A percentile compares a stretch with the other conserved stretches of the same genome.
phyloP scores from a whole-genome alignment of 1,140 invertebrate species.

The Nixonia krombeini region DNA sequence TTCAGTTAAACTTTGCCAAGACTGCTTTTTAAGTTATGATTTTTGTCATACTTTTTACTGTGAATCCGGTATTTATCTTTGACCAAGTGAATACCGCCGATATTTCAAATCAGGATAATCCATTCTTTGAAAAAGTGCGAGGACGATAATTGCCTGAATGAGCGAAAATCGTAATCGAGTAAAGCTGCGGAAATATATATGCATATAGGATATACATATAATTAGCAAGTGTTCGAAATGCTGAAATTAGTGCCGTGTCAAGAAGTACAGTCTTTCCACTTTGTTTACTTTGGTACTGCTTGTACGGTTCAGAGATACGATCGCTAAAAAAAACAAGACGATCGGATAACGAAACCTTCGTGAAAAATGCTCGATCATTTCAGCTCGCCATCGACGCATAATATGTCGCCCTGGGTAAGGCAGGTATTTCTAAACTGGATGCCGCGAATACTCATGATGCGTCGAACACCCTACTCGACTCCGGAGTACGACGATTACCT shows the following conservation, averaged over 20 bases:
- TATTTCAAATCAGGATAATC: too few relatives aligned
- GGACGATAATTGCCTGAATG: too few relatives aligned
- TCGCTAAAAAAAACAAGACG: not conserved
- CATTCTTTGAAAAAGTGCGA: too few relatives aligned
- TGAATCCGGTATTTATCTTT: too few relatives aligned
- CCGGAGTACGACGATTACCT: slow-evolving; percentile 86
- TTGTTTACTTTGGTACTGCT: not conserved
- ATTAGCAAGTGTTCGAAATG: slow-evolving; percentile 16
- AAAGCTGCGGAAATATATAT: too few relatives aligned
- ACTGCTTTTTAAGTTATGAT: too few relatives aligned
- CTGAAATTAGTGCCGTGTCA: not conserved
- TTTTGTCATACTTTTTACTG: too few relatives aligned
- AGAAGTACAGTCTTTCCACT: slow-evolving; percentile 13
- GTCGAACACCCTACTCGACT: slow-evolving; percentile 85
- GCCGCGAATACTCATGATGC: slow-evolving; percentile 91
- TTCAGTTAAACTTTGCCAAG: too few relatives aligned
- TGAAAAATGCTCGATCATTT: slow-evolving; percentile 30
- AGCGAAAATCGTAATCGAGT: too few relatives aligned
- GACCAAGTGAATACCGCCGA: too few relatives aligned
- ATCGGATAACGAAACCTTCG: not conserved
- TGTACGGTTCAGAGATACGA: slow-evolving; percentile 1
- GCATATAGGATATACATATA: too few relatives aligned
- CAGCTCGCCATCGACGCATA: slow-evolving; percentile 96
- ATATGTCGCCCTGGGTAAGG: slow-evolving; percentile 91
- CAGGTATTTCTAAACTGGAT: slow-evolving; percentile 91